Evolutionary conservation across 2,888 invertebrate genomes (phyloP).

Genomic region (Cosmia pyralina): DNA sequence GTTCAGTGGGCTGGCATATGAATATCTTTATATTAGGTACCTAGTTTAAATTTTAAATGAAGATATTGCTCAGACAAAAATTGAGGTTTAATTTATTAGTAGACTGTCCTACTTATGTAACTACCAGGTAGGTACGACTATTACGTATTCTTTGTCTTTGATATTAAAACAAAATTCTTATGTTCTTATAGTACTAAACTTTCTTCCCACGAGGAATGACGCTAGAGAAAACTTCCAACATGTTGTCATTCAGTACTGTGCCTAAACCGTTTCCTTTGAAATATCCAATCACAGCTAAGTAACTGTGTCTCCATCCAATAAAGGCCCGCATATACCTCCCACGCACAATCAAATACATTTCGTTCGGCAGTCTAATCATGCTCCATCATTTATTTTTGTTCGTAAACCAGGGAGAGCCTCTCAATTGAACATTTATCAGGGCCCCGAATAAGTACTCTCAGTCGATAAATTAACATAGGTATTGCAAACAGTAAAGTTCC

Average conservation of each 20-base stretch:
- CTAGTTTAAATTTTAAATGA: not conserved
- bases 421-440: conserved; percentile 45
- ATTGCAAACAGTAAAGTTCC: conserved; percentile 73
- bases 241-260: conserved; percentile 34
- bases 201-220: conserved; percentile 13
- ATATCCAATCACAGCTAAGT: conserved; percentile 54
- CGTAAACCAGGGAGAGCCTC: conserved; percentile 36
- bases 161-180: not conserved
- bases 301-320: conserved; percentile 52
- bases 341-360: conserved; percentile 51
- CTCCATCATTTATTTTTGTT: conserved; percentile 52
- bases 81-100: no score
- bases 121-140: no score
- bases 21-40: not conserved
- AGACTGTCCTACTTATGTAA: no score
- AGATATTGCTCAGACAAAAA: not conserved
- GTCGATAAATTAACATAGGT: conserved; percentile 73
- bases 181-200: conserved; percentile 2
- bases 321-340: conserved; percentile 53
- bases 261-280: conserved; percentile 30
- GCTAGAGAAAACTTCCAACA: conserved; percentile 6
- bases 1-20: conserved; percentile 5
- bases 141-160: not conserved
- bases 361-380: conserved; percentile 48
- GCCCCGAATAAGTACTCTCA: conserved; percentile 33